Percentiles rank a stretch among this genome's conserved stretches.
phyloP scores from a whole-genome alignment of 2,888 invertebrate species.

The Lapara coniferarum region DNA sequence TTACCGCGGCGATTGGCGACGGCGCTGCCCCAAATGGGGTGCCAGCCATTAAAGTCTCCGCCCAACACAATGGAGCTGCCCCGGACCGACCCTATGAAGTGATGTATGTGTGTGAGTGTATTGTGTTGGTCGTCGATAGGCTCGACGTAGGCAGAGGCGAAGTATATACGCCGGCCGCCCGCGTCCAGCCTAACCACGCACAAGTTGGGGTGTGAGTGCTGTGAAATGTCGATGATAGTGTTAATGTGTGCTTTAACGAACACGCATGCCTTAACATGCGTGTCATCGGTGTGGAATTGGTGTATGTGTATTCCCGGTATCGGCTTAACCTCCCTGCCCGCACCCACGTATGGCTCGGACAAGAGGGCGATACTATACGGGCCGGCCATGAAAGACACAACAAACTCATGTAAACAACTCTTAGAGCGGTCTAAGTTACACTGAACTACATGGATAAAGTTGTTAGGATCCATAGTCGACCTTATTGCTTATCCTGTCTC shows the following conservation, averaged over 20 bases:
- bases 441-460: constrained; percentile 13
- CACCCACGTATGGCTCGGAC: constrained; percentile 31
- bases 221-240: constrained; percentile 25
- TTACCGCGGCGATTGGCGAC: constrained; percentile 28
- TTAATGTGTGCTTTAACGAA: constrained; percentile 6
- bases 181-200: constrained; percentile 22
- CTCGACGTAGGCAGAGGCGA: constrained; percentile 33
- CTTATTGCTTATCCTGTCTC: not conserved
- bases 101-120: constrained; percentile 27
- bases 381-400: not conserved
- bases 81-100: constrained; percentile 4
- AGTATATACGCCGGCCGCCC: not conserved
- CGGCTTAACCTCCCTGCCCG: not conserved
- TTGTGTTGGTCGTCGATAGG: constrained; percentile 25
- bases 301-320: constrained; percentile 20
- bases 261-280: constrained; percentile 26
- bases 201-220: constrained; percentile 30
- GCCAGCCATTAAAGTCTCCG: constrained; percentile 43
- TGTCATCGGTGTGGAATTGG: constrained; percentile 18
- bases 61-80: constrained; percentile 30
- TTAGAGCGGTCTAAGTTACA: constrained; percentile 27
- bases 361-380: constrained; percentile 22
- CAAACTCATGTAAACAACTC: constrained; percentile 26
- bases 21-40: constrained; percentile 35
- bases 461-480: constrained; percentile 5